These are phyloP conservation scores for Bufotes viridis DNA, from an alignment of 2,797 vertebrate genomes.

Conservation along the genomic window DNA sequence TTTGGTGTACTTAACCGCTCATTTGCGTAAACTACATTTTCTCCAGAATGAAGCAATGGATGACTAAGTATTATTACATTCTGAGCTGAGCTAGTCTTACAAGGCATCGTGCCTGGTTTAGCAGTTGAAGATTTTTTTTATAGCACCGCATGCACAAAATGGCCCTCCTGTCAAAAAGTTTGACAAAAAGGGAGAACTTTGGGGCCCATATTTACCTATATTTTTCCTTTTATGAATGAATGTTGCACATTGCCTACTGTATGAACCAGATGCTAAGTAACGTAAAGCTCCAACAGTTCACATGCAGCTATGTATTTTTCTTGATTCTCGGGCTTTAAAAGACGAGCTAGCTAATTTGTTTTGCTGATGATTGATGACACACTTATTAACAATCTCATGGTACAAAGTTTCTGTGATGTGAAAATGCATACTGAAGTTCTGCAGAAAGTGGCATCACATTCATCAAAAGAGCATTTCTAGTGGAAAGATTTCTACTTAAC, in stretches of 20 bases:
- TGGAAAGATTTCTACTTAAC: slow-evolving; percentile 50
- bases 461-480: slow-evolving; percentile 52
- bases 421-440: slow-evolving; percentile 49
- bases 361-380: slow-evolving; percentile 54
- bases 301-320: slow-evolving; percentile 35
- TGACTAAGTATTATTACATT: too few species aligned
- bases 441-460: slow-evolving; percentile 53
- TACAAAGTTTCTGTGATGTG: slow-evolving; percentile 54
- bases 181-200: not conserved
- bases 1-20: too few species aligned
- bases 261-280: slow-evolving; percentile 18
- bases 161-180: too few species aligned
- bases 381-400: slow-evolving; percentile 55
- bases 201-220: not conserved
- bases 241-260: not conserved
- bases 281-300: not conserved
- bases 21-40: too few species aligned
- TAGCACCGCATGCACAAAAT: too few species aligned
- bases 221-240: not conserved
- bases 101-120: too few species aligned
- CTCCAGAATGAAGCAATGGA: too few species aligned
- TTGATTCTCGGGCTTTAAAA: slow-evolving; percentile 28
- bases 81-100: too few species aligned
- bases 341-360: slow-evolving; percentile 52
- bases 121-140: too few species aligned